These are phyloP conservation scores for Acropora tenuis DNA, from an alignment of 64 coral and sea anemone genomes.

Conservation along the genomic window DNA sequence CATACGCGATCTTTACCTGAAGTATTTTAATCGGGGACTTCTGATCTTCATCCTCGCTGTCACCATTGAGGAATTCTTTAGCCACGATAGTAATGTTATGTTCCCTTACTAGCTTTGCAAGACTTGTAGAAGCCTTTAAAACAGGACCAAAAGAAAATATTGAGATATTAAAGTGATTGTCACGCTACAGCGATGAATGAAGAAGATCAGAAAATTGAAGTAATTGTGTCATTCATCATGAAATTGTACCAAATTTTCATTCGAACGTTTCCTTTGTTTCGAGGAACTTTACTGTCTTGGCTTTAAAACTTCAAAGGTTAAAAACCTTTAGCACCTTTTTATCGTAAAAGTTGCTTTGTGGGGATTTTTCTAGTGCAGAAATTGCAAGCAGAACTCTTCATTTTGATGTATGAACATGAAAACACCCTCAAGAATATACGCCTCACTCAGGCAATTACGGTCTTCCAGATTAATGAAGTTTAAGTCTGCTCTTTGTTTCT, in stretches of 20 bases:
- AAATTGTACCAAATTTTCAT: background rate
- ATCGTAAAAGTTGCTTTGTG: background rate
- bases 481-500: too few species aligned
- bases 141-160: background rate
- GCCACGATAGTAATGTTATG: slow-evolving; percentile 55
- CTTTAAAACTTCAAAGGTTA: background rate
- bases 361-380: background rate
- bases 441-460: too few species aligned
- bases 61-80: slow-evolving; percentile 39
- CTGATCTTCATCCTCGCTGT: slow-evolving; percentile 23
- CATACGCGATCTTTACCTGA: slow-evolving; percentile 26
- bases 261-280: too few species aligned
- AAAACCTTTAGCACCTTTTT: background rate
- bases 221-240: too few species aligned
- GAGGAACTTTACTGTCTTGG: background rate
- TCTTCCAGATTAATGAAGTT: too few species aligned
- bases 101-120: slow-evolving; percentile 53
- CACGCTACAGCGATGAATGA: too few species aligned
- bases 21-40: slow-evolving; percentile 43
- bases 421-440: too few species aligned
- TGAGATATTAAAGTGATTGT: background rate
- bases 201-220: too few species aligned
- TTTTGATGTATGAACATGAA: too few species aligned
- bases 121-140: slow-evolving; percentile 53
- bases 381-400: background rate